Percentiles rank a stretch among this genome's conserved stretches.
phyloP scores from a whole-genome alignment of 2,888 invertebrate genomes.

The Hemistola chrysoprasaria region DNA sequence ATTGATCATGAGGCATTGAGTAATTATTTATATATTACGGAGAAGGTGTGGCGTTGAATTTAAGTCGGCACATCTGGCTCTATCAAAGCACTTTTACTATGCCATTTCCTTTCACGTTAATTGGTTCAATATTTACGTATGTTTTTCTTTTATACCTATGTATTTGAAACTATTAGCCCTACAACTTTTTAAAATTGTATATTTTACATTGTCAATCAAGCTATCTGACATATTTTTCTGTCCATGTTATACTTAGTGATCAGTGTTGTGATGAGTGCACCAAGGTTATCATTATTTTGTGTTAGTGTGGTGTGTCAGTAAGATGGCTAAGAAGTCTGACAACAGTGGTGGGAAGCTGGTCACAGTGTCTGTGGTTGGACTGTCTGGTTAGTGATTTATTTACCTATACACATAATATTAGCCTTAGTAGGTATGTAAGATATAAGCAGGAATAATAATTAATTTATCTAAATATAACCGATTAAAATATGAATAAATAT shows the following conservation, averaged over 20 bases:
- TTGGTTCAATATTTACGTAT: slow-evolving; percentile 40
- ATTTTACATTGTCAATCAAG: neutral
- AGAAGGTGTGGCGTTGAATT: slow-evolving; percentile 47
- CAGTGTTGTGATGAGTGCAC: slow-evolving; percentile 69
- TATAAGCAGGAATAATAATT: too few species aligned
- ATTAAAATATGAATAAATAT: too few species aligned
- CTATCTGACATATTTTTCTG: slow-evolving; percentile 34
- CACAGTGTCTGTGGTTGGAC: slow-evolving; percentile 95
- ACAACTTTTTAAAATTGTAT: neutral
- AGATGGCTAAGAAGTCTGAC: slow-evolving; percentile 90
- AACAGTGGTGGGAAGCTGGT: slow-evolving; percentile 85
- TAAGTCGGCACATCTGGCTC: slow-evolving; percentile 60
- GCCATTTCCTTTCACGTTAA: slow-evolving; percentile 50
- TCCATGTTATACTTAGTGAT: slow-evolving; percentile 35
- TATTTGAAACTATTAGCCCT: slow-evolving; percentile 4
- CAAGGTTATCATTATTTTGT: slow-evolving; percentile 43
- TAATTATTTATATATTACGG: slow-evolving; percentile 3
- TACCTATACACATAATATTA: too few species aligned
- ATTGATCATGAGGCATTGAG: neutral
- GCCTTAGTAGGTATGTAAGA: too few species aligned
- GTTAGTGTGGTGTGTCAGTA: slow-evolving; percentile 49
- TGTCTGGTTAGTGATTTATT: slow-evolving; percentile 82
- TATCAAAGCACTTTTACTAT: slow-evolving; percentile 29
- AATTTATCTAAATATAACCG: too few species aligned
- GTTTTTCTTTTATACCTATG: slow-evolving; percentile 3